Conservation (phyloP, 2,113 vertebrate genomes). For the Clinocottus analis region DNA sequence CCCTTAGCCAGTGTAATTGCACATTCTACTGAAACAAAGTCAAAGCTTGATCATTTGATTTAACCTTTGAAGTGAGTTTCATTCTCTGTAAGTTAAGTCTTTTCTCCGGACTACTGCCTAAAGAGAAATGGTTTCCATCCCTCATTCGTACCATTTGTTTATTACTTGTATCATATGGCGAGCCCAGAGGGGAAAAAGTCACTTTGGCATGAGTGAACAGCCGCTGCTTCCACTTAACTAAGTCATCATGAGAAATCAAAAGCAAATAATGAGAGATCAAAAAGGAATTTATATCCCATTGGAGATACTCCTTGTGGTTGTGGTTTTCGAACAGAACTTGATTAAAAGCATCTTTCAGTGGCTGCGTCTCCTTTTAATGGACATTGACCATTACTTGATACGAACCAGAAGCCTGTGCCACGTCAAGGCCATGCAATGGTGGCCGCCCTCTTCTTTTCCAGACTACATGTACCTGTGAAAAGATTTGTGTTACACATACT, state of each 20-base stretch:
- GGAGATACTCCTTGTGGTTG: conserved; percentile 22
- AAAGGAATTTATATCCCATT: conserved; percentile 57
- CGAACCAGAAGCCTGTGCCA: conserved; percentile 1
- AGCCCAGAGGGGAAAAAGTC: conserved; percentile 1
- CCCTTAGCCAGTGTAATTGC: conserved; percentile 25
- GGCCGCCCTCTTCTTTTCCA: background rate
- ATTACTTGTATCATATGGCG: background rate
- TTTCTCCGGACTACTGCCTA: conserved; percentile 2
- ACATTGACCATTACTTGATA: background rate
- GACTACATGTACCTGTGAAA: background rate
- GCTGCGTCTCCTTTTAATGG: background rate
- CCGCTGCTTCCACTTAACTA: conserved; percentile 16
- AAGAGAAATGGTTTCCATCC: conserved; percentile 36
- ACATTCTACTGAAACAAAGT: conserved; percentile 31
- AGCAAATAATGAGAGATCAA: conserved; percentile 58
- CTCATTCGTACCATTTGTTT: background rate
- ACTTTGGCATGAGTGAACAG: conserved; percentile 15
- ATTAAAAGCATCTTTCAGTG: conserved; percentile 5
- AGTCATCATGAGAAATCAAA: conserved; percentile 61
- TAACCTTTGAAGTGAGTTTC: conserved; percentile 25
- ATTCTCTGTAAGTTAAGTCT: conserved; percentile 18
- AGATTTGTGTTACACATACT: background rate
- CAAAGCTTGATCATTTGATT: conserved; percentile 51
- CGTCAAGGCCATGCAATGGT: background rate
- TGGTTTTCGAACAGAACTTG: background rate